Percentiles rank a stretch among this genome's conserved stretches.
Conservation (phyloP, 2,888 invertebrate species). For the Holacanthella duospinosa region DNA sequence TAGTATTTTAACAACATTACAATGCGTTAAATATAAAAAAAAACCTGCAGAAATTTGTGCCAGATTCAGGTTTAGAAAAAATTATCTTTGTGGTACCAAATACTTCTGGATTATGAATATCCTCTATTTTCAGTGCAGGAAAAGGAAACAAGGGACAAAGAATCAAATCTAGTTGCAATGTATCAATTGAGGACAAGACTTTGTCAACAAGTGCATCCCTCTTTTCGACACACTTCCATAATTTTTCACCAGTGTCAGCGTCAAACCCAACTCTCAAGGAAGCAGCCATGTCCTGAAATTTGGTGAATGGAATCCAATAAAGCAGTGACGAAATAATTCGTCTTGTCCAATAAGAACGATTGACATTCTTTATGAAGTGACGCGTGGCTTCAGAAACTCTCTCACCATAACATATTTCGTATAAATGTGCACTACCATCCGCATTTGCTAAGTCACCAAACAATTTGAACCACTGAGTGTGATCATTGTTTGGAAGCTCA, state of each 20-base stretch:
- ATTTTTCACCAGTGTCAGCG: background rate
- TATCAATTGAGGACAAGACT: slow-evolving; percentile 8
- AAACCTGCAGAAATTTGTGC: too few species aligned
- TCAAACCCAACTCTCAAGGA: background rate
- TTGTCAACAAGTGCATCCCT: background rate
- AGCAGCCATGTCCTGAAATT: background rate
- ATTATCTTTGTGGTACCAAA: too few species aligned
- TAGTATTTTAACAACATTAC: too few species aligned
- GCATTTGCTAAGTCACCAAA: slow-evolving; percentile 20
- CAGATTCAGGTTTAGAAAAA: too few species aligned
- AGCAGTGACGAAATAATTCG: background rate
- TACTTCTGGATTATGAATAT: too few species aligned
- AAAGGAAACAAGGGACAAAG: too few species aligned
- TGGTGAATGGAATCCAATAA: background rate
- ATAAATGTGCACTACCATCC: slow-evolving; percentile 18
- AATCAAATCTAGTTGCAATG: slow-evolving; percentile 39
- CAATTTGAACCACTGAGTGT: slow-evolving; percentile 13
- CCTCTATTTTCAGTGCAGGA: too few species aligned
- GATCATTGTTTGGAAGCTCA: slow-evolving; percentile 13
- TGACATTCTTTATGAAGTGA: background rate
- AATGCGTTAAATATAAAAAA: too few species aligned
- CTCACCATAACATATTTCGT: slow-evolving; percentile 4
- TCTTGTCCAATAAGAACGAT: background rate
- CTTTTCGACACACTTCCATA: slow-evolving; percentile 3
- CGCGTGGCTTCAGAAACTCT: background rate